phyloP scores from a whole-genome alignment of 2,888 invertebrate species.

The Syrphus vitripennis region DNA sequence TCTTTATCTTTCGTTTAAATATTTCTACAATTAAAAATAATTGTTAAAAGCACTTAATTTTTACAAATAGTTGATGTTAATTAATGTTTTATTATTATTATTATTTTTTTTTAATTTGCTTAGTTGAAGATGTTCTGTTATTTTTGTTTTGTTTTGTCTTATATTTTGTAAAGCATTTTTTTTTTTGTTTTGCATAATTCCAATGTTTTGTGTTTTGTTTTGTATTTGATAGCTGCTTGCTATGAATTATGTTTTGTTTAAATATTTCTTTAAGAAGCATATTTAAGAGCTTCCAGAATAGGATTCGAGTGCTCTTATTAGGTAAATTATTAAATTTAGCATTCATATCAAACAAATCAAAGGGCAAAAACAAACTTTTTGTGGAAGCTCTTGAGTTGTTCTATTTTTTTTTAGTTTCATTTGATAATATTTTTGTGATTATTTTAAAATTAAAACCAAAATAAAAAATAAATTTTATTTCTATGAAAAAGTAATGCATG shows the following conservation, averaged over 20 bases:
- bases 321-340: constrained; percentile 1
- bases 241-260: constrained; percentile 15
- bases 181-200: constrained; percentile 42
- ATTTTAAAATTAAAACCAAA: constrained; percentile 32
- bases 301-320: constrained; percentile 14
- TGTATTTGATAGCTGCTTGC: constrained; percentile 14
- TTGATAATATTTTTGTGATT: constrained; percentile 33
- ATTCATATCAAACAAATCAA: constrained; percentile 14
- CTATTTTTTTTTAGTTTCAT: constrained; percentile 4
- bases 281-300: constrained; percentile 56
- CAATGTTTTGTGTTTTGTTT: constrained; percentile 32
- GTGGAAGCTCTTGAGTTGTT: constrained; percentile 69
- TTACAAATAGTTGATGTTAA: constrained; percentile 68
- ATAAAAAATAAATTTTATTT: constrained; percentile 6
- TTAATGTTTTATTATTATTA: constrained; percentile 21
- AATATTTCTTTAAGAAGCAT: constrained; percentile 48
- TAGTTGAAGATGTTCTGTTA: constrained; percentile 16
- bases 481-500: constrained; percentile 32
- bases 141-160: background rate
- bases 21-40: constrained; percentile 64
- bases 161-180: constrained; percentile 46
- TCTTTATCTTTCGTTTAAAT: constrained; percentile 33
- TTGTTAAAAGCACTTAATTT: constrained; percentile 71
- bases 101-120: too few species aligned
- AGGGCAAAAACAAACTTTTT: constrained; percentile 45